A percentile compares a stretch with the other conserved stretches of the same genome.
These are phyloP conservation scores for Enteromius afrohamiltoni DNA, from an alignment of 2,797 vertebrate genomes.

Conservation along the genomic window DNA sequence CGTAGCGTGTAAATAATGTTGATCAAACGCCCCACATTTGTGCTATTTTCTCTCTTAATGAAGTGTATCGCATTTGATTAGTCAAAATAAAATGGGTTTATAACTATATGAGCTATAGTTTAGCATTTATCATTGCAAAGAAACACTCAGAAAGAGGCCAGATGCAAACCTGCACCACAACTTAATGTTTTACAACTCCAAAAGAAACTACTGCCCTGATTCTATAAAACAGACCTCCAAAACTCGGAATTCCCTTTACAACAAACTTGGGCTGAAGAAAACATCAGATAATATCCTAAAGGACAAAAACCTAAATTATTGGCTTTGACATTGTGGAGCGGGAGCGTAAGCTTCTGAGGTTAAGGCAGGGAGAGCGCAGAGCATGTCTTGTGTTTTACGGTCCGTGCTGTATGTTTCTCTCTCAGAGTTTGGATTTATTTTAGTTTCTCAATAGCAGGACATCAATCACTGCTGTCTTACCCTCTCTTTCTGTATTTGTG, in stretches of 20 bases:
- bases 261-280: conserved; percentile 35
- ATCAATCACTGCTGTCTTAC: conserved; percentile 73
- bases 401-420: conserved; percentile 64
- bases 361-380: conserved; percentile 66
- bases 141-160: neutral
- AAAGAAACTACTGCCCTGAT: neutral
- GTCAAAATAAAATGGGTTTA: conserved; percentile 53
- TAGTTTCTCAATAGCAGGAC: conserved; percentile 72
- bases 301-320: conserved; percentile 76
- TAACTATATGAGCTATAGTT: conserved; percentile 23
- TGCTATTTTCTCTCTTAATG: conserved; percentile 75
- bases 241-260: conserved; percentile 38
- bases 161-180: neutral
- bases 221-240: conserved; percentile 13
- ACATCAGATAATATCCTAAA: conserved; percentile 68
- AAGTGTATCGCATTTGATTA: conserved; percentile 78
- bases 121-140: conserved; percentile 3
- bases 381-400: conserved; percentile 73
- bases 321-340: conserved; percentile 70
- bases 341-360: conserved; percentile 73
- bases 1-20: conserved; percentile 67
- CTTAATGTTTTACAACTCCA: neutral
- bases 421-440: conserved; percentile 74
- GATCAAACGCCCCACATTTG: conserved; percentile 67
- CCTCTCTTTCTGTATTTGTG: conserved; percentile 33